Percentiles rank a stretch among this genome's conserved stretches.
Evolutionary conservation across 2,888 invertebrate genomes (phyloP).

Genomic region (Pasiphila rectangulata): DNA sequence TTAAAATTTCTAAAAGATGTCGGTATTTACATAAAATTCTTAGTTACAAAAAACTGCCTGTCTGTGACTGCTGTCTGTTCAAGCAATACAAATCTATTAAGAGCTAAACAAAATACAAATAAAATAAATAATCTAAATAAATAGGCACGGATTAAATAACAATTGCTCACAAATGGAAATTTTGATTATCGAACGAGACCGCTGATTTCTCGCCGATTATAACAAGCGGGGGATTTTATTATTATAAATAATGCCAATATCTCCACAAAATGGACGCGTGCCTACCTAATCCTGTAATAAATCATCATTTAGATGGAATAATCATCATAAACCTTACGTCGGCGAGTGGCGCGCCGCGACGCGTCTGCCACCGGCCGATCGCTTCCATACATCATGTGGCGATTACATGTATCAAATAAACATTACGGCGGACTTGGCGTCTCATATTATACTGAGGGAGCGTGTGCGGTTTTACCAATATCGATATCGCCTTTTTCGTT

Average conservation of each 20-base stretch:
- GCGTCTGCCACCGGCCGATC: conserved; percentile 38
- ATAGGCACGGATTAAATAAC: not conserved
- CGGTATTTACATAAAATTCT: conserved; percentile 21
- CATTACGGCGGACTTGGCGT: conserved; percentile 66
- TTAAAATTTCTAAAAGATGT: conserved; percentile 17
- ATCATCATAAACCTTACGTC: conserved; percentile 71
- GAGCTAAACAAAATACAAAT: too few species aligned
- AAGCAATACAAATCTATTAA: too few species aligned
- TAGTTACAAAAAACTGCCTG: not conserved
- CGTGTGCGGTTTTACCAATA: conserved; percentile 58
- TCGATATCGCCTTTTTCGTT: conserved; percentile 57
- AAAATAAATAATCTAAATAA: too few species aligned
- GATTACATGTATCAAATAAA: conserved; percentile 78
- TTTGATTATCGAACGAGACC: conserved; percentile 42
- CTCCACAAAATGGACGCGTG: conserved; percentile 69
- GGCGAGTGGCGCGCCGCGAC: conserved; percentile 42
- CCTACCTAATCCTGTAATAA: conserved; percentile 74
- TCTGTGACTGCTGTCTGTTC: too few species aligned
- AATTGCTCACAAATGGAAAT: not conserved
- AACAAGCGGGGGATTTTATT: conserved; percentile 56
- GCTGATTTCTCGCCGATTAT: conserved; percentile 59
- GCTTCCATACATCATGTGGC: conserved; percentile 72
- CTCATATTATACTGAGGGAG: conserved; percentile 55
- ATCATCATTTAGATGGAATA: conserved; percentile 78
- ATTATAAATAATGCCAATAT: conserved; percentile 73